Base-by-base conservation (phyloP, 2,113 vertebrate genomes). In the Plotosus lineatus region DNA sequence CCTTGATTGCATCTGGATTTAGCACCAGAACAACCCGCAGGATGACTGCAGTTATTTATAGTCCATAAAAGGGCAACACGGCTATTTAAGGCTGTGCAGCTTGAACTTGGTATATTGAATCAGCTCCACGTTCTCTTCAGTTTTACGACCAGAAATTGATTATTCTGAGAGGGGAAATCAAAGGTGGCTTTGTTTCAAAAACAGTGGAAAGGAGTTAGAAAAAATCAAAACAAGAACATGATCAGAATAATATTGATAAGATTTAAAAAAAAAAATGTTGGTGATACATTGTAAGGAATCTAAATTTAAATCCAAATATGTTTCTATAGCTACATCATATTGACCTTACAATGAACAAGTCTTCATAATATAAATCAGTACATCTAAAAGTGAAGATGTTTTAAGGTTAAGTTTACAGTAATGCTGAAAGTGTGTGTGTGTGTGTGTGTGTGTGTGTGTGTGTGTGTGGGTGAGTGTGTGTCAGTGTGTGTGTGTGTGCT, bases 41-140 rank as follows among this genome's bases (percentile, higher is more conserved):
- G 66, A 74, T 74, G 42, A 50, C 78, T 76, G 42, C 71, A 71
- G 81, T 58, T 88, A 84, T 82, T 86, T 72, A 83, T 89, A 84
- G 79, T 50, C 26, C 61, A 84, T 84, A 75, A 82, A 86, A 78
- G 78, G 80, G 68, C 65, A 83, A 75, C 63, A 61, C 31, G 73
- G 72, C 48, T 86, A 84, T 88, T 88, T 87, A 84, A 82, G 87
- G 85, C 82, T 87, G 73, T 69, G 42, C 77, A 60, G 74, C 42
- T 80, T 74, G 75, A 75, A 75, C 79, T 77, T 79, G 53, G 69
- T 61, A 36, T 15, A 38, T 42, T 51, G 53, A 51, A 51, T 42
- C 48, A 77, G 44, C 65, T 10, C 61, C 50, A 44, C 6, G n/a
- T 33, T 11, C 3, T 63, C 46, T 65, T 55, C 26, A 7, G 19